Conservation (phyloP, 2,888 invertebrate genomes). For the Tenthredo livida region DNA sequence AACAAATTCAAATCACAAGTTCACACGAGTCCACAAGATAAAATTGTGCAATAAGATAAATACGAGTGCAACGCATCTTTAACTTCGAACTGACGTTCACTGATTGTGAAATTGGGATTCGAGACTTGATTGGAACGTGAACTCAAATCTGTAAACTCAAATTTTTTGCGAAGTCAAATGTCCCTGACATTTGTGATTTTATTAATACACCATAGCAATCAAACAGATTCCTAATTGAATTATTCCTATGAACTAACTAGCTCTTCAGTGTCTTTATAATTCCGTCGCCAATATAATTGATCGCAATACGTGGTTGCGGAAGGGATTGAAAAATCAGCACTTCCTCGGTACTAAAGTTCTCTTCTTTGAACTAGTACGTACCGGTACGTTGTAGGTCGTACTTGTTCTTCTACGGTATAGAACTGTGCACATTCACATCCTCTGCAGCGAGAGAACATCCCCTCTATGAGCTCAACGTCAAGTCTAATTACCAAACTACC, state of each 20-base stretch:
- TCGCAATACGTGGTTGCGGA: background rate
- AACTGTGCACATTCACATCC: slow-evolving; percentile 25
- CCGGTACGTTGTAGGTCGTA: background rate
- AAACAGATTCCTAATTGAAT: background rate
- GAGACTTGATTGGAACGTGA: too few species aligned
- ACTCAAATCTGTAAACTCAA: too few species aligned
- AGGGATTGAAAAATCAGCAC: background rate
- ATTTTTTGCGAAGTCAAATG: too few species aligned
- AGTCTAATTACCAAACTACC: slow-evolving; percentile 19
- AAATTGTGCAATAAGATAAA: too few species aligned
- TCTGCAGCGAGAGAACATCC: slow-evolving; percentile 49
- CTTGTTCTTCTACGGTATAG: background rate
- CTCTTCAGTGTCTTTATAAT: background rate
- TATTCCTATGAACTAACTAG: background rate
- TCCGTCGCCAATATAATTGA: background rate
- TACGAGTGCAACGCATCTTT: too few species aligned
- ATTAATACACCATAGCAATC: background rate
- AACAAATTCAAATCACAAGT: too few species aligned
- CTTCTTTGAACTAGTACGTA: background rate
- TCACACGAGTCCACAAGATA: too few species aligned
- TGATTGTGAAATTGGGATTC: too few species aligned
- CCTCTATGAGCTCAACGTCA: slow-evolving; percentile 25
- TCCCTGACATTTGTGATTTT: background rate
- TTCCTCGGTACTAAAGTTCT: background rate
- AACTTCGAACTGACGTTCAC: too few species aligned